These are phyloP conservation scores for Hemibagrus wyckioides DNA, from an alignment of 2,113 vertebrate genomes.

Conservation along the genomic window DNA sequence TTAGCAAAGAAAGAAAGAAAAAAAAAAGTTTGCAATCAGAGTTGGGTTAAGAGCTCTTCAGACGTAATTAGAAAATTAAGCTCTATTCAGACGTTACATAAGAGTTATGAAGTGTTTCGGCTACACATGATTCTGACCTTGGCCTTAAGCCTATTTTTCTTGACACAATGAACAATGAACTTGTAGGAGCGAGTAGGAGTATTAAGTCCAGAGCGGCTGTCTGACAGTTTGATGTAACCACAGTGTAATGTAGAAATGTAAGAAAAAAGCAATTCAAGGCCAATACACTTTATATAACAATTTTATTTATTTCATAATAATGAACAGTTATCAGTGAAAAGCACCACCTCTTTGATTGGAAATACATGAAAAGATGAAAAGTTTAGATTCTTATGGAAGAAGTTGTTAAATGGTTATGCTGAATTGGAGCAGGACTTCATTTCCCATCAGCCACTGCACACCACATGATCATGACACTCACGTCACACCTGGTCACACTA, in stretches of 20 bases:
- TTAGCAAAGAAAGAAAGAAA: background rate
- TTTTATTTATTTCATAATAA: too few relatives aligned
- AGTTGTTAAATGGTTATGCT: too few relatives aligned
- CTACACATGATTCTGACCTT: background rate
- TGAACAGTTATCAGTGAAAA: too few relatives aligned
- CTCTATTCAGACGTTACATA: background rate
- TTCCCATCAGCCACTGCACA: too few relatives aligned
- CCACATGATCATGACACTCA: too few relatives aligned
- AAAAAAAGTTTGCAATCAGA: background rate
- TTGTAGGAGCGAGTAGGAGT: background rate
- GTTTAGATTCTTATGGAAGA: background rate
- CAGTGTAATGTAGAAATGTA: background rate
- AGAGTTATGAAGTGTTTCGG: background rate
- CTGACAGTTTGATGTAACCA: background rate
- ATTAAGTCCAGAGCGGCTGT: background rate
- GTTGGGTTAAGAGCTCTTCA: too few relatives aligned
- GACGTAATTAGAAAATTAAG: background rate
- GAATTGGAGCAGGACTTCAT: too few relatives aligned
- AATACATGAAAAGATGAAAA: background rate
- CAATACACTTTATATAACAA: background rate
- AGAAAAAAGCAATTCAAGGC: background rate
- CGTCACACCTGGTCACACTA: too few relatives aligned
- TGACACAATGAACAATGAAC: background rate
- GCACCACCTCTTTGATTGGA: background rate
- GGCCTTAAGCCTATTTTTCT: background rate